phyloP scores from a whole-genome alignment of 2,888 invertebrate species.

The Mythimna lalbum region DNA sequence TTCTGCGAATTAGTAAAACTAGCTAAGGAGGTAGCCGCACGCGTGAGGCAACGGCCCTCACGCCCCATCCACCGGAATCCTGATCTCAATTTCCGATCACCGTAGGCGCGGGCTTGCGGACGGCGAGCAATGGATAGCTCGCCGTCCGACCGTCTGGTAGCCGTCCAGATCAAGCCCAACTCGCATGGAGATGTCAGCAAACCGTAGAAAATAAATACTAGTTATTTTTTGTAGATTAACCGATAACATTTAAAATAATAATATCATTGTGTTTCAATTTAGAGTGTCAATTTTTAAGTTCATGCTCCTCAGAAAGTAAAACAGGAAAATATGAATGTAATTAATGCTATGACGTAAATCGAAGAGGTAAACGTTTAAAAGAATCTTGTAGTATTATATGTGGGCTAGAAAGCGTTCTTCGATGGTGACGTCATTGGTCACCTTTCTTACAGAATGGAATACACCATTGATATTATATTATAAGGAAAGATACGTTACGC shows the following conservation, averaged over 20 bases:
- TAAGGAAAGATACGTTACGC: no score
- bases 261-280: not conserved
- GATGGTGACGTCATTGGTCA: conserved; percentile 21
- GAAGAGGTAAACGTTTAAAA: not conserved
- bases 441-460: conserved; percentile 8
- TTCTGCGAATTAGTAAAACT: no score
- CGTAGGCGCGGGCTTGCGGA: no score
- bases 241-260: not conserved
- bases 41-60: no score
- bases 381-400: conserved; percentile 7
- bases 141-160: no score
- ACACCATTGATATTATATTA: not conserved
- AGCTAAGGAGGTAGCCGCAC: no score
- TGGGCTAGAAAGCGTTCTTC: conserved; percentile 9
- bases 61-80: no score
- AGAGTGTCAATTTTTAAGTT: not conserved
- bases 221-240: no score
- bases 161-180: no score
- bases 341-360: conserved; percentile 20
- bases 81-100: no score
- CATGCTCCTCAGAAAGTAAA: not conserved
- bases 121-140: no score
- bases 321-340: conserved; percentile 7
- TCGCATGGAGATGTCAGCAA: no score
- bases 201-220: not conserved